Base-by-base conservation (phyloP, 2,888 invertebrate species). In the Platycheirus albimanus region DNA sequence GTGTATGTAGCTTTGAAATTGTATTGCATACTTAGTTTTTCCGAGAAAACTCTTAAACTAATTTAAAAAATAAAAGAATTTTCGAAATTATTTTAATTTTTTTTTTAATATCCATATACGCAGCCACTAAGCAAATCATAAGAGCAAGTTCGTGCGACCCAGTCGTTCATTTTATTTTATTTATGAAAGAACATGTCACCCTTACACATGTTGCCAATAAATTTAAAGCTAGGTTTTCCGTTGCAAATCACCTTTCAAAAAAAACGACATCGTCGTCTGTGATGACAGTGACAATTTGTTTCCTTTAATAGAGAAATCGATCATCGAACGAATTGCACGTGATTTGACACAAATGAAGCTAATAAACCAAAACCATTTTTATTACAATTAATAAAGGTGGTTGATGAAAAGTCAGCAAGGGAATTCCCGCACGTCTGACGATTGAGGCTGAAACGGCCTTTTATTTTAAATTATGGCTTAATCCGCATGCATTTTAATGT, bases 251-350 rank as follows among this genome's bases (percentile, higher is more conserved):
- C 45, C 41, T 43, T 52, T 61, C 30, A 8, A 33, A 3, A 54
- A 54, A n/a, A 54, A 43, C 33, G 30, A 30, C 41, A 33, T 36
- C 38, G 8, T 20, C 36, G 4, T 51, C 2, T 20, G 24, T 24
- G 10, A 58, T 45, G 63, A 28, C 64, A 70, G 20, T 76, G 66
- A 66, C 76, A 81, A 76, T 75, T 75, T 81, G 76, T 66, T 76
- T 58, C 58, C 64, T 64, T 81, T 11, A 71, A 71, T 81, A 66
- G 71, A 81, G 75, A 76, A 76, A 81, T 76, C 76, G 52, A 76
- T 76, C 76, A 70, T 61, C 38, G 45, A 24, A 15, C 54, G 17
- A 45, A 11, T 11, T 30, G 64, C 51, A 64, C 80, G 76, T 76
- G 80, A 47, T 71, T 38, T 61, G 52, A 66, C 64, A 52, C 61